These are phyloP conservation scores for Falcunculus frontatus DNA, from an alignment of 2,113 vertebrate genomes.

Conservation along the genomic window DNA sequence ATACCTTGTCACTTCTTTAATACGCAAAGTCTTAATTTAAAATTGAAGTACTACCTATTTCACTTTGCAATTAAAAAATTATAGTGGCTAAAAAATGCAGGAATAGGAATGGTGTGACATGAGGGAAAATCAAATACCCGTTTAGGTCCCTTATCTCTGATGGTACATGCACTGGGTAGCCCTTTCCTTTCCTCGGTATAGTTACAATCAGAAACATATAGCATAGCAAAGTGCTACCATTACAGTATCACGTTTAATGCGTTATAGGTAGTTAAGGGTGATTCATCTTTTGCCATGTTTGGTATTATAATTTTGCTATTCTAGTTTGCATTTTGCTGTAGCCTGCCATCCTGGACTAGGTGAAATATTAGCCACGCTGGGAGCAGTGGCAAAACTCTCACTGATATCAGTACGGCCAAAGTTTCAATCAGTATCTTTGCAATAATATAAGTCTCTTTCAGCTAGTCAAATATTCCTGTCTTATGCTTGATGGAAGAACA, in stretches of 20 bases:
- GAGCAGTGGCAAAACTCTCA: background rate
- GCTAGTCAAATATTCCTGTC: background rate
- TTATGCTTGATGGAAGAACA: background rate
- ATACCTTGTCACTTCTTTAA: conserved; percentile 23
- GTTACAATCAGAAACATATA: background rate
- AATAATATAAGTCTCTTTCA: background rate
- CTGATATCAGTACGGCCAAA: background rate
- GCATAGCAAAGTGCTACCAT: background rate
- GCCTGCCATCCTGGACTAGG: background rate
- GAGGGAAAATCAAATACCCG: background rate
- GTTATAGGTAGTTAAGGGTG: background rate
- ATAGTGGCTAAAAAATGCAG: background rate
- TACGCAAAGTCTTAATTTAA: conserved; percentile 21
- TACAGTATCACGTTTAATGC: background rate
- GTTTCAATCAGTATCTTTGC: background rate
- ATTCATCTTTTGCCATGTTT: background rate
- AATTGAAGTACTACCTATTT: background rate
- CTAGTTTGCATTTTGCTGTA: background rate
- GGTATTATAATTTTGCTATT: background rate
- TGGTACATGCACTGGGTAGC: background rate
- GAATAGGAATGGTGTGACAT: background rate
- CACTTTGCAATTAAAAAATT: background rate
- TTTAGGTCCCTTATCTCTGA: background rate
- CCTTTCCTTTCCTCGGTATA: background rate
- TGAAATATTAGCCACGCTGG: background rate